These are phyloP conservation scores for Diglossa cyanea DNA, from an alignment of 2,797 vertebrate genomes.

Conservation along the genomic window DNA sequence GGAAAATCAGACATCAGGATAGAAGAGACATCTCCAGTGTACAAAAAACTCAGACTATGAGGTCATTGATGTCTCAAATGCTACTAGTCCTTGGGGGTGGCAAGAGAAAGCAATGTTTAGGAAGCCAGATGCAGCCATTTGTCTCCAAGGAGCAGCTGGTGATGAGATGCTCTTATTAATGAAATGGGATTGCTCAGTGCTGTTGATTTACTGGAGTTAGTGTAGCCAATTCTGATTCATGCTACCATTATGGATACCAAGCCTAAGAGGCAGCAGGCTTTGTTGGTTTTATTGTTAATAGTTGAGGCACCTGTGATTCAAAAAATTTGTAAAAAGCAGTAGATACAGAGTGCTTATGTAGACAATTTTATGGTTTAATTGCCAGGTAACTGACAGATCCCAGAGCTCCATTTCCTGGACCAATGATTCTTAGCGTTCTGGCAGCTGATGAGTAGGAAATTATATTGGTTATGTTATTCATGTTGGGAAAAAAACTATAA, in stretches of 20 bases:
- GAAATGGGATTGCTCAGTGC: neutral
- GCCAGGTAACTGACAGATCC: neutral
- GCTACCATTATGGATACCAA: neutral
- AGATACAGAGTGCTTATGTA: neutral
- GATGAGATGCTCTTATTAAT: conserved; percentile 26
- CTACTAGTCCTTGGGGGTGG: neutral
- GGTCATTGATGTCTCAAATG: neutral
- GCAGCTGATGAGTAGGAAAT: neutral
- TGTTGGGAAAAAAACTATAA: neutral
- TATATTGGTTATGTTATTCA: neutral
- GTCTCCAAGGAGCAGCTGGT: conserved; percentile 16
- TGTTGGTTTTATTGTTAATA: neutral
- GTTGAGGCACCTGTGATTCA: neutral
- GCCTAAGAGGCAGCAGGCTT: neutral
- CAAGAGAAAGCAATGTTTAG: neutral
- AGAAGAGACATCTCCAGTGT: neutral
- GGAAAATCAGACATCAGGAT: neutral
- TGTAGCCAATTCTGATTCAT: neutral
- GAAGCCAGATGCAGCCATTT: conserved; percentile 10
- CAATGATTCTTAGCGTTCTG: neutral
- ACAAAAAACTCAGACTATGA: neutral
- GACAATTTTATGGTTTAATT: neutral
- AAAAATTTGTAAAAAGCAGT: neutral
- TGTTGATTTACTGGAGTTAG: neutral
- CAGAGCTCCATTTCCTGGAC: neutral